phyloP scores from a whole-genome alignment of 2,888 invertebrate species.

The Chorisops tibialis region DNA sequence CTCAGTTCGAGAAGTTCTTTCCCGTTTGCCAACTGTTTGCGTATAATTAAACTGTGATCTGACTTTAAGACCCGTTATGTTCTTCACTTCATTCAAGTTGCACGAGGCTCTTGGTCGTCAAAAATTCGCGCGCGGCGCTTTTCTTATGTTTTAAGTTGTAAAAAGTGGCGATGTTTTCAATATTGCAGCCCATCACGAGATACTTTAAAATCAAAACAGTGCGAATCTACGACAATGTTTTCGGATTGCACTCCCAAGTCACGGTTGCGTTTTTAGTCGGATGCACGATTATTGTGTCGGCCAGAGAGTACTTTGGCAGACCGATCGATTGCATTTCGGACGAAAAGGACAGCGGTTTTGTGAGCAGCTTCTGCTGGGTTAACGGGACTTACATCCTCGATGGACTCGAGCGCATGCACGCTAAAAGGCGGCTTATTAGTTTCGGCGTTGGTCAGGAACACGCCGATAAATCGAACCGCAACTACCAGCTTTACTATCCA shows the following conservation, averaged over 20 bases:
- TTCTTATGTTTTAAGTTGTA: too few species aligned
- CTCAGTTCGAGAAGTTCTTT: too few species aligned
- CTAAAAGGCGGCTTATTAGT: conserved; percentile 54
- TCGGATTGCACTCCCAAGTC: conserved; percentile 70
- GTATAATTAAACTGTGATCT: too few species aligned
- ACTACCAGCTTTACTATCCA: conserved; percentile 49
- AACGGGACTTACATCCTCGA: conserved; percentile 65
- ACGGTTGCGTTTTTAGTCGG: conserved; percentile 69
- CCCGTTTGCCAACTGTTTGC: too few species aligned
- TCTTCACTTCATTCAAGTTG: too few species aligned
- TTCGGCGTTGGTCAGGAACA: conserved; percentile 48
- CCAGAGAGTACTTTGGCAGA: conserved; percentile 82
- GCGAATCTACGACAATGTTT: conserved; percentile 72
- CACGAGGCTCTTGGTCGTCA: too few species aligned
- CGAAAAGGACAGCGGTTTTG: conserved; percentile 57
- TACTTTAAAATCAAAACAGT: conserved; percentile 63
- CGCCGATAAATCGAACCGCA: conserved; percentile 48
- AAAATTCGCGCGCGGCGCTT: too few species aligned
- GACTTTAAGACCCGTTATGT: too few species aligned
- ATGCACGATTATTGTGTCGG: conserved; percentile 71
- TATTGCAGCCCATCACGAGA: conserved; percentile 60
- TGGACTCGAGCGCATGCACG: conserved; percentile 1
- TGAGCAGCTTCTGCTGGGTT: conserved; percentile 78
- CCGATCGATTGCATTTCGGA: conserved; percentile 72
- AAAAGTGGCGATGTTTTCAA: conserved; percentile 66